phyloP scores from a whole-genome alignment of 2,797 vertebrate species.

The Sebastes baramenuke region DNA sequence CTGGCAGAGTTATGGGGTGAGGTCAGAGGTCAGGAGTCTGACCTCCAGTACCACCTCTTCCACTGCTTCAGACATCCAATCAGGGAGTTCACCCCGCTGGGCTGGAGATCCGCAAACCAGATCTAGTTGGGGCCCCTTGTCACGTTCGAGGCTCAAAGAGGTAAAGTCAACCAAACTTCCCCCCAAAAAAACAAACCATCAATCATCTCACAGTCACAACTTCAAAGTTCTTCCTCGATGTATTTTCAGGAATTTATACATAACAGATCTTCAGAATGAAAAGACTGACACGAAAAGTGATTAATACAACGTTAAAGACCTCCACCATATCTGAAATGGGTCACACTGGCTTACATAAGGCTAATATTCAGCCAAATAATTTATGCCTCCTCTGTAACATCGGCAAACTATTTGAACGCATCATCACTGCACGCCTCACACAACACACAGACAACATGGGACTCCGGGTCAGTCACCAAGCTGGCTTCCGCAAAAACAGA shows the following conservation, averaged over 20 bases:
- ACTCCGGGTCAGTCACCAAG: too few species aligned
- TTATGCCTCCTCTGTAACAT: too few species aligned
- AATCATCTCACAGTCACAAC: neutral
- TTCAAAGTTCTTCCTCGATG: neutral
- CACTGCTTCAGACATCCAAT: slow-evolving; percentile 10
- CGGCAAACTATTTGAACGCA: too few species aligned
- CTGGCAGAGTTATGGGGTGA: slow-evolving; percentile 31
- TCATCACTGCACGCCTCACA: too few species aligned
- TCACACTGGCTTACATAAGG: neutral
- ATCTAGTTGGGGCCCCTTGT: neutral
- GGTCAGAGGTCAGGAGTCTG: slow-evolving; percentile 52
- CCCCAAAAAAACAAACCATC: neutral
- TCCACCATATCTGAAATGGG: neutral
- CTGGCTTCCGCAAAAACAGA: too few species aligned
- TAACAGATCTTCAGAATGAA: neutral
- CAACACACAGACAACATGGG: too few species aligned
- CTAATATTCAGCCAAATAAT: neutral
- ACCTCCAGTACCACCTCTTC: slow-evolving; percentile 16
- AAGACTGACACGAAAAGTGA: neutral
- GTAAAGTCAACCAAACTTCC: neutral
- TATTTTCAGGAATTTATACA: neutral
- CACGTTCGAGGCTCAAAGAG: neutral
- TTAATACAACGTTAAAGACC: neutral
- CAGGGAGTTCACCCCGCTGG: neutral
- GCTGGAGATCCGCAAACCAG: slow-evolving; percentile 4